These are phyloP conservation scores for Umimayanthus chanpuru DNA, from an alignment of 92 coral and sea anemone genomes.

Conservation along the genomic window DNA sequence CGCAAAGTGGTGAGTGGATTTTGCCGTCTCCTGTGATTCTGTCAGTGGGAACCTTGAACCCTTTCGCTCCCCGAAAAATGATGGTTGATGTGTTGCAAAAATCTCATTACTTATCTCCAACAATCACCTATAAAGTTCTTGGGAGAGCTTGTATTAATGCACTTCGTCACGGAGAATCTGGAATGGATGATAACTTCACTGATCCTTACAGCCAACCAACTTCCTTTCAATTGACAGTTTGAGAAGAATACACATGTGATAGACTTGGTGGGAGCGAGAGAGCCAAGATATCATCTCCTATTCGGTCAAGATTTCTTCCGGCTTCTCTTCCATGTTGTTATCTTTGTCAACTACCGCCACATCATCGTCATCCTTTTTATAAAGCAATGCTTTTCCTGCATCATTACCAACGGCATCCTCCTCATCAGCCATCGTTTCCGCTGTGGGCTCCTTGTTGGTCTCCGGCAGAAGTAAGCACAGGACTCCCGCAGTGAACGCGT, in stretches of 20 bases:
- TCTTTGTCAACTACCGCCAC: conserved; percentile 5
- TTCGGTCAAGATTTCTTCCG: not conserved
- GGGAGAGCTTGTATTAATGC: not conserved
- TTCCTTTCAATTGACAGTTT: not conserved
- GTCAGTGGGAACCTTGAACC: too few relatives aligned
- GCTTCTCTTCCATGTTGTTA: not conserved
- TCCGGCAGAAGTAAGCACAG: conserved; percentile 88
- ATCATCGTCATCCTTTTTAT: conserved; percentile 15
- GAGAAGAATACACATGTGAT: not conserved
- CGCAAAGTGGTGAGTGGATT: too few relatives aligned
- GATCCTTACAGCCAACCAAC: not conserved
- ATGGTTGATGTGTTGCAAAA: not conserved
- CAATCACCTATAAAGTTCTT: not conserved
- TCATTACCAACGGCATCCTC: conserved; percentile 22
- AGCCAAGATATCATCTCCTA: not conserved
- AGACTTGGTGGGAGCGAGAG: not conserved
- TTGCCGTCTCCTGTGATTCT: too few relatives aligned
- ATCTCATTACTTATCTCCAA: not conserved
- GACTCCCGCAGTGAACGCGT: conserved; percentile 83
- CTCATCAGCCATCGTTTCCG: conserved; percentile 74
- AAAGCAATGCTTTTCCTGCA: conserved; percentile 33
- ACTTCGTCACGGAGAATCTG: not conserved
- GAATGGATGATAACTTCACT: not conserved
- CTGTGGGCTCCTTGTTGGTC: conserved; percentile 86
- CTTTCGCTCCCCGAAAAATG: not conserved